Base-by-base conservation (phyloP, 2,797 vertebrate genomes). In the Morelia viridis region DNA sequence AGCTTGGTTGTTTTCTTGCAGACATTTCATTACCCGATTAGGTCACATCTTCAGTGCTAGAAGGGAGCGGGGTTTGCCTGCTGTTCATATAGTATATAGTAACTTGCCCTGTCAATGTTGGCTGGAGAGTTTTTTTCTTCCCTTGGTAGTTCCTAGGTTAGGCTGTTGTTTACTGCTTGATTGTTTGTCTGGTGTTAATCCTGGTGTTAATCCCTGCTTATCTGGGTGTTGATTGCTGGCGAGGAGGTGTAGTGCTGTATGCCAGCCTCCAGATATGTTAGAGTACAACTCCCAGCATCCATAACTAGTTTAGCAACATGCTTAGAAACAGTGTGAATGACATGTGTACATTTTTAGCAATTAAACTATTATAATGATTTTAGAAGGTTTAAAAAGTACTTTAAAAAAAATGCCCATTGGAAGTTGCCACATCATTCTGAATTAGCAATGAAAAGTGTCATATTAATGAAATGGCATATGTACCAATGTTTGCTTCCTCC, bases 391-490 rank as follows among this genome's bases (percentile, higher is more conserved):
- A 71, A 35, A 56, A 24, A 57, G 9, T 64, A 24, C 0, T 64
- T 89, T 87, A 15, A 41, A 17, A 0, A 6, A 89, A 22, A 58
- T 83, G 50, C 68, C 57, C 9, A 31, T 28, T 87, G n/a, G 76
- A 92, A 62, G 22, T 28, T 60, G 15, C 31, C 8, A 64, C 85
- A 50, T 87, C 62, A 53, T 50, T 93, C 65, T 90, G 90, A 91
- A 90, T 90, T 90, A 90, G 53, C 50, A 87, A 24, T 2, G 24
- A 57, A 87, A 87, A 90, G 50, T n/a, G 87, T 84, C 83, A 91
- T 65, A 87, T 84, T 68, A 60, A 65, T 90, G 8, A 90, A 61
- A 62, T 90, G 85, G 61, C 85, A 90, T 93, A 90, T 93, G 58
- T 80, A 88, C 17, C 61, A 90, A 62, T 8, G 22, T 80, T 89